Conservation (phyloP, 2,888 invertebrate species). For the Platycnemis pennipes region DNA sequence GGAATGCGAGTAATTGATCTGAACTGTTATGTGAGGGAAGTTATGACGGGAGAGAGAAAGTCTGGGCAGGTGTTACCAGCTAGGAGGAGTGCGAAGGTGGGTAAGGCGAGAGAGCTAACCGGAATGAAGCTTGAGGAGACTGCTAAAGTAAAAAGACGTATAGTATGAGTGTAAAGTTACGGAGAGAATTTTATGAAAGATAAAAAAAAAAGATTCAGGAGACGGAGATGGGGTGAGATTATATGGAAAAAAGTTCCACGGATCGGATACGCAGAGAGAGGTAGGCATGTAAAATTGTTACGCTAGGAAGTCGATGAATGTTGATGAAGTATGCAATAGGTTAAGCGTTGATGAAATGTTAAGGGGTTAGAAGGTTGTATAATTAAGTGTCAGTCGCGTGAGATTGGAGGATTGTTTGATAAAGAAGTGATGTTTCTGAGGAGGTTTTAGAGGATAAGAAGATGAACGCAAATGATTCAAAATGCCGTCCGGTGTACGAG, state of each 20-base stretch:
- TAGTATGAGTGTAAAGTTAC: not conserved
- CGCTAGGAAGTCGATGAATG: not conserved
- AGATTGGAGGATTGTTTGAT: not conserved
- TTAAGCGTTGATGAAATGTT: not conserved
- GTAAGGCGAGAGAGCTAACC: not conserved
- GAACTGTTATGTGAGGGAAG: constrained; percentile 45
- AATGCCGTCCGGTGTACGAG: constrained; percentile 67
- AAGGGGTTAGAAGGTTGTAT: not conserved
- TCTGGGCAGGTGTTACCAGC: not conserved
- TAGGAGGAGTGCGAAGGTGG: not conserved
- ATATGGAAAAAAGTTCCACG: not conserved
- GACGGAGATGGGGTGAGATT: not conserved
- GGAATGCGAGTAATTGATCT: constrained; percentile 48
- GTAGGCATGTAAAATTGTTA: not conserved
- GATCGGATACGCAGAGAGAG: not conserved
- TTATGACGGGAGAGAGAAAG: not conserved
- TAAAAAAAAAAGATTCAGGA: not conserved
- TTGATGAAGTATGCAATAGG: not conserved
- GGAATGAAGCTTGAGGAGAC: not conserved
- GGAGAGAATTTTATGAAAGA: not conserved
- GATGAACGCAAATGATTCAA: constrained; percentile 47
- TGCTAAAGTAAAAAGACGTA: not conserved
- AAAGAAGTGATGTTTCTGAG: not conserved
- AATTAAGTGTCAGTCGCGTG: not conserved
- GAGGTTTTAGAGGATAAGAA: constrained; percentile 14